Evolutionary conservation across 2,113 vertebrate genomes (phyloP).

Genomic region (Ctenodactylus gundi): DNA sequence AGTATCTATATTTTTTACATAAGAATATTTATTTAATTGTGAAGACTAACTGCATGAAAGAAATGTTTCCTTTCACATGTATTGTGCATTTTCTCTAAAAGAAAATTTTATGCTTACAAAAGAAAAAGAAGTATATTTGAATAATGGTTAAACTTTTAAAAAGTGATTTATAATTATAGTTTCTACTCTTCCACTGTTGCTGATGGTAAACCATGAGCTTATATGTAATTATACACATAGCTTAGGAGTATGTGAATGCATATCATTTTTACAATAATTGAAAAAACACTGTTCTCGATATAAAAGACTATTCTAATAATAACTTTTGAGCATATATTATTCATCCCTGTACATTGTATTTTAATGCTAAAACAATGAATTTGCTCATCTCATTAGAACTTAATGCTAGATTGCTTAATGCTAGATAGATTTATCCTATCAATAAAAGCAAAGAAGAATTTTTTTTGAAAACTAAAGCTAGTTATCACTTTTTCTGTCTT

Average conservation of each 20-base stretch:
- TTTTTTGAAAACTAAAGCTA: not conserved
- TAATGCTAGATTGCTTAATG: no score
- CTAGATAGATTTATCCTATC: not conserved
- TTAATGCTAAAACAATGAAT: slow-evolving; percentile 51
- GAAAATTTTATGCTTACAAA: not conserved
- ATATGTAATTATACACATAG: slow-evolving; percentile 13
- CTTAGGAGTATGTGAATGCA: not conserved
- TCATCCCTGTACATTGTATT: slow-evolving; percentile 10
- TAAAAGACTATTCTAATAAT: slow-evolving; percentile 40
- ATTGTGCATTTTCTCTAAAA: not conserved
- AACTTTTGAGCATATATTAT: slow-evolving; percentile 14
- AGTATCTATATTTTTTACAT: not conserved
- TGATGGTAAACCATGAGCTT: slow-evolving; percentile 13
- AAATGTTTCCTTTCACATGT: not conserved
- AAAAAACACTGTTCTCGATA: not conserved
- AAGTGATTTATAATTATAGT: slow-evolving; percentile 25
- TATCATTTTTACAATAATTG: slow-evolving; percentile 28
- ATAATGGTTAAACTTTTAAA: not conserved
- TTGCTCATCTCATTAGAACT: slow-evolving; percentile 33
- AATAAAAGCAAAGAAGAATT: not conserved
- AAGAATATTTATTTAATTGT: not conserved
- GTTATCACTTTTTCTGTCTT: not conserved
- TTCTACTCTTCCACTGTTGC: not conserved
- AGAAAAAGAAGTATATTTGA: not conserved
- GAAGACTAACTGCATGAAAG: not conserved